Evolutionary conservation across 1,140 invertebrate species (phyloP).

Genomic region (Nixonia krombeini): DNA sequence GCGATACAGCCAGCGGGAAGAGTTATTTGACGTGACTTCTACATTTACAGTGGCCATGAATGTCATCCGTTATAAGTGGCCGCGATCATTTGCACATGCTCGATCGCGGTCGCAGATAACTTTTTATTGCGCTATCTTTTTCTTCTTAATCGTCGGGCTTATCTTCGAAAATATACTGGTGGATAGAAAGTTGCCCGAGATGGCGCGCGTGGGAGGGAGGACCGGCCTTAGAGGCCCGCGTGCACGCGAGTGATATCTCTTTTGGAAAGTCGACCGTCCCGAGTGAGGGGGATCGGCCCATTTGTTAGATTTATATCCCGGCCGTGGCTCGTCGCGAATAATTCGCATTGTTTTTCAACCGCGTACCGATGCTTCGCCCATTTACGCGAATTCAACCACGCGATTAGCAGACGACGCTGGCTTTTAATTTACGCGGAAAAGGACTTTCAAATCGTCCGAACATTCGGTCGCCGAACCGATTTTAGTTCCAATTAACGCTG

Average conservation of each 20-base stretch:
- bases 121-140: slow-evolving; percentile 2
- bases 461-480: too few species aligned
- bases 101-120: background rate
- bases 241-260: background rate
- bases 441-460: too few species aligned
- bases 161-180: background rate
- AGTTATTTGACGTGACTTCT: background rate
- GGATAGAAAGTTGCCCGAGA: background rate
- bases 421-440: too few species aligned
- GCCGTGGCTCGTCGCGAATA: too few species aligned
- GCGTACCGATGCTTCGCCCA: too few species aligned
- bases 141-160: background rate
- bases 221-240: background rate
- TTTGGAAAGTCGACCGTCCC: background rate
- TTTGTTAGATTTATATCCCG: background rate
- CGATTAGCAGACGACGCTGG: too few species aligned
- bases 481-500: slow-evolving; percentile 66
- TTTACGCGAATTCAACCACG: too few species aligned
- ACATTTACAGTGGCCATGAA: background rate
- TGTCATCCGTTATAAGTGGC: slow-evolving; percentile 1
- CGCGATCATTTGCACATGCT: background rate
- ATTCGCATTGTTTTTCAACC: too few species aligned
- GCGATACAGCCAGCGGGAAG: background rate
- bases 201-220: background rate
- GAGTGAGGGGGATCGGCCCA: background rate